Evolutionary conservation across 2,113 vertebrate genomes (phyloP).

Genomic region (Poeciliopsis occidentalis): DNA sequence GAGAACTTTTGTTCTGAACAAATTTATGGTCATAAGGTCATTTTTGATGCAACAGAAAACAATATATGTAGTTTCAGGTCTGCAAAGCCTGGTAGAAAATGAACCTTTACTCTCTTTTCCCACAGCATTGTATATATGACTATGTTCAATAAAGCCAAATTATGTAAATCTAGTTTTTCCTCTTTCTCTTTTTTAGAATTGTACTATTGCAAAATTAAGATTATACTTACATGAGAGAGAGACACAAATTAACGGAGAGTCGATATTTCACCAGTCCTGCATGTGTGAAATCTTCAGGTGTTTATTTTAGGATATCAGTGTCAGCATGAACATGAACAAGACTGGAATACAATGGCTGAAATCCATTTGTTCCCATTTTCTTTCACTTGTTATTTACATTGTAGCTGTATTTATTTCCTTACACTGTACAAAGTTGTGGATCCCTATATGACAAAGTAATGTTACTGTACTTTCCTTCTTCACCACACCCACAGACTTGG

Average conservation of each 20-base stretch:
- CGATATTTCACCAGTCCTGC: not conserved
- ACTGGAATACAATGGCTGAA: not conserved
- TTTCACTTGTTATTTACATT: constrained; percentile 16
- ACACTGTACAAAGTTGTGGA: not conserved
- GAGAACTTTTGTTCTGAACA: constrained; percentile 22
- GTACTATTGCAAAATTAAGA: not conserved
- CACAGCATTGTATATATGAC: constrained; percentile 57
- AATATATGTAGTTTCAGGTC: constrained; percentile 42
- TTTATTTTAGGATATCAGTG: not conserved
- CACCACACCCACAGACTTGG: not conserved
- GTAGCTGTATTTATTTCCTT: not conserved
- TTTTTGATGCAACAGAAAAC: constrained; percentile 41
- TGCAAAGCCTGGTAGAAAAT: constrained; percentile 39
- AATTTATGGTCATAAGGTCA: constrained; percentile 23
- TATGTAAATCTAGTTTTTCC: constrained; percentile 32
- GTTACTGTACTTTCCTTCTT: not conserved
- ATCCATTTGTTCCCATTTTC: not conserved
- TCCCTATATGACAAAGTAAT: constrained; percentile 32
- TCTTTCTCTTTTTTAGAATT: constrained; percentile 15
- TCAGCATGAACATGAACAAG: not conserved
- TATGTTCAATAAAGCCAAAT: constrained; percentile 65
- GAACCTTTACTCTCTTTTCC: constrained; percentile 29
- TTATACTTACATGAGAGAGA: no score
- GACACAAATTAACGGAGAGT: no score
- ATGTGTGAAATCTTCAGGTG: not conserved